phyloP scores from a whole-genome alignment of 2,797 vertebrate genomes.

The Hirundo rustica region DNA sequence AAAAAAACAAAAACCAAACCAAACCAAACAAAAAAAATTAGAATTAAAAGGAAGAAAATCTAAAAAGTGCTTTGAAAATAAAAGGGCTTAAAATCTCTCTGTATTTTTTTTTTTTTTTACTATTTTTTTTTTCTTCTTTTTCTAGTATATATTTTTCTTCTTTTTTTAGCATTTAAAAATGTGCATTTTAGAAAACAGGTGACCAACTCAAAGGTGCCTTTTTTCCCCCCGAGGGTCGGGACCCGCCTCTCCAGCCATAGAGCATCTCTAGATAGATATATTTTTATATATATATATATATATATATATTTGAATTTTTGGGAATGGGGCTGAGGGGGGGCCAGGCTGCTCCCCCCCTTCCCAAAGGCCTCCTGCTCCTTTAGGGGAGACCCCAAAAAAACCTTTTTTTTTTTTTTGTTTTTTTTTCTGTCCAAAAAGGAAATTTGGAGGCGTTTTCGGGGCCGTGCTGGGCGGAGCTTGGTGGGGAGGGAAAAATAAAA shows the following conservation, averaged over 20 bases:
- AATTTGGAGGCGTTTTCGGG: not conserved
- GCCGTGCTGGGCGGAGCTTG: not conserved
- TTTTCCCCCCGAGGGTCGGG: not conserved
- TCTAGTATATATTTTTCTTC: too few species aligned
- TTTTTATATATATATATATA: not conserved
- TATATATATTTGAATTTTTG: not conserved
- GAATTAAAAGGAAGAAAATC: slow-evolving; percentile 31
- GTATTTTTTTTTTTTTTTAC: not conserved
- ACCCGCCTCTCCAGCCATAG: not conserved
- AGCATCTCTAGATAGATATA: not conserved
- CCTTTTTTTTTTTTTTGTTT: too few species aligned
- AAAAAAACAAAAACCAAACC: not conserved
- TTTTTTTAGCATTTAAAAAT: not conserved
- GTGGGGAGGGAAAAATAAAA: too few species aligned
- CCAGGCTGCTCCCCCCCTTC: not conserved
- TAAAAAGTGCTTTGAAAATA: slow-evolving; percentile 76
- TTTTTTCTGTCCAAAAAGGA: not conserved
- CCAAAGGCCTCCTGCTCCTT: not conserved
- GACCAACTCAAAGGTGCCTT: slow-evolving; percentile 31
- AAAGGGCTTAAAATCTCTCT: slow-evolving; percentile 37
- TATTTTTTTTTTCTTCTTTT: too few species aligned
- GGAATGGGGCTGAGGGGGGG: not conserved
- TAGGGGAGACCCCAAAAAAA: not conserved
- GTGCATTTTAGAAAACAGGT: not conserved
- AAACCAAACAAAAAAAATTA: not conserved